These are phyloP conservation scores for Papilio polytes DNA, from an alignment of 1,140 invertebrate species.

Conservation along the genomic window DNA sequence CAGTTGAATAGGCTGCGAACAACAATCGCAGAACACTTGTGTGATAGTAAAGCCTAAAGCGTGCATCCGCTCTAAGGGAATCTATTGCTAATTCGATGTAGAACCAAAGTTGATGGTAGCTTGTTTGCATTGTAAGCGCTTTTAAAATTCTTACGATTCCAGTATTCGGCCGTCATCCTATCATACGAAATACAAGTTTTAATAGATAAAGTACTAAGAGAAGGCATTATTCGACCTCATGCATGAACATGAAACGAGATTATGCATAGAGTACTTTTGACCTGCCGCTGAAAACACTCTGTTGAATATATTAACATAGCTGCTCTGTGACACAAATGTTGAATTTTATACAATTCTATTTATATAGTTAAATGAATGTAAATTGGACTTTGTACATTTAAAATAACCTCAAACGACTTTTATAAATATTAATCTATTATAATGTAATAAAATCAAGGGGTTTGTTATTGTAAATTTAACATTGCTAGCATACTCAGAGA, in stretches of 20 bases:
- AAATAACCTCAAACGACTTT: neutral
- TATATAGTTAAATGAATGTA: slow-evolving; percentile 10
- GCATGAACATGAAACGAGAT: slow-evolving; percentile 29
- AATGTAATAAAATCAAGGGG: neutral
- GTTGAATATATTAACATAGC: slow-evolving; percentile 30
- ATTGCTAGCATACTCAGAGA: no score
- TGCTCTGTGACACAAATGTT: neutral
- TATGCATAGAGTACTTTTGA: slow-evolving; percentile 35
- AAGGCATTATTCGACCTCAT: slow-evolving; percentile 30
- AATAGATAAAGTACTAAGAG: slow-evolving; percentile 16
- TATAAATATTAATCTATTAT: neutral
- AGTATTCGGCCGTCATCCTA: no score
- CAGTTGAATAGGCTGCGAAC: no score
- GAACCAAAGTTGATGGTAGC: no score
- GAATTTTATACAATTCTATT: neutral
- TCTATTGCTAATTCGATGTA: no score
- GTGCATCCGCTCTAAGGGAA: no score
- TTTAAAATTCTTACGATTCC: neutral
- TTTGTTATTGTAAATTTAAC: no score
- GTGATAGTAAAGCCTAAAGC: no score
- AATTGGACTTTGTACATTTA: neutral
- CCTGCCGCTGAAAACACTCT: slow-evolving; percentile 20
- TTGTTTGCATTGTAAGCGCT: no score
- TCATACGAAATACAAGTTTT: neutral
- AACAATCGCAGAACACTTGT: no score